Base-by-base conservation (phyloP, 2,113 vertebrate species). In the Eira barbara region DNA sequence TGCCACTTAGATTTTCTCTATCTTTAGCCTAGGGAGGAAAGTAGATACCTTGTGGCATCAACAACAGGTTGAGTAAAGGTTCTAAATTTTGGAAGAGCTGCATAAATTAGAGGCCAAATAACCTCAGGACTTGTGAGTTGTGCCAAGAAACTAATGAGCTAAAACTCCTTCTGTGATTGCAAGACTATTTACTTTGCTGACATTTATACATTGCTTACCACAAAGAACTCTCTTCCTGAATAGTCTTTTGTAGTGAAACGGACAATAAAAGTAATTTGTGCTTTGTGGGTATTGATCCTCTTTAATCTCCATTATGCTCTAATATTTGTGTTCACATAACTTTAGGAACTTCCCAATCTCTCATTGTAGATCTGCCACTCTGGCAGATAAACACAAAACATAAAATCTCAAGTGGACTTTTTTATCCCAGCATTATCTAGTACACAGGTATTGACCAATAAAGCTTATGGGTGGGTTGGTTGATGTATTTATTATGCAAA, bases 141-240 rank as follows among this genome's bases (percentile, higher is more conserved):
- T 20, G 31, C 63, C 52, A 39, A 45, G 81, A 61, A 31, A 31
- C 23, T 25, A 25, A n/a, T 31, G 23, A 45, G 2, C 7, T 59
- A 12, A 21, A n/a, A 9, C 1, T 73, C 4, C 29, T 39, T 49
- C 3, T 36, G 25, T 10, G 15, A 6, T 36, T 2, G 13, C 0
- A 6, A 61, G 52, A 84, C 67, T 15, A 8, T 69, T 69, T 20
- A 20, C 14, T 69, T 36, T 69, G 67, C 67, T 69, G 34, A 7
- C 7, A 34, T 20, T n/a, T 27, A 59, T 61, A 25, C 49, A 29
- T 83, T 45, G 65, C 13, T 71, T 69, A 73, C 42, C 31, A n/a
- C 14, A 83, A 59, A n/a, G 90, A 45, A 21, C 79, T 59, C n/a
- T 82, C 29, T 17, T 29, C 55, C 4, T 57, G 29, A 82, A 71